Evolutionary conservation across 2,888 invertebrate genomes (phyloP).

Genomic region (Lacanobia wlatinum): DNA sequence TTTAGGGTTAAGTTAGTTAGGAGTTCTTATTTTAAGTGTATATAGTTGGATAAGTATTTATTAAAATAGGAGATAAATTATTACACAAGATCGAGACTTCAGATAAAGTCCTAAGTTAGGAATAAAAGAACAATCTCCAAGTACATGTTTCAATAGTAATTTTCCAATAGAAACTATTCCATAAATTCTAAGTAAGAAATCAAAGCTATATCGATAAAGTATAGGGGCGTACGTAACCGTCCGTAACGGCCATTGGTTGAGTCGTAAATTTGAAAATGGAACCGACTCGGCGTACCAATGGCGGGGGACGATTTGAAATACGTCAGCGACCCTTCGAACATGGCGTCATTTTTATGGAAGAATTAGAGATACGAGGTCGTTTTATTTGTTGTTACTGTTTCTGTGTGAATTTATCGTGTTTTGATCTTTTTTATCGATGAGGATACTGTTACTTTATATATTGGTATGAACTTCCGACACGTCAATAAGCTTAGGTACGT

Average conservation of each 20-base stretch:
- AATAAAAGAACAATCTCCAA: not conserved
- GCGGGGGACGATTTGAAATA: conserved; percentile 62
- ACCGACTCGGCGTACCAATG: conserved; percentile 69
- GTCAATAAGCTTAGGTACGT: not conserved
- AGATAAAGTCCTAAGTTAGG: not conserved
- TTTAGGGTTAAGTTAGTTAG: too few relatives aligned
- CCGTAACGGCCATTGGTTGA: conserved; percentile 69
- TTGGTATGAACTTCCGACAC: not conserved
- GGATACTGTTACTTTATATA: not conserved
- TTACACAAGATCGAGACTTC: not conserved
- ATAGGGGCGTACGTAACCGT: conserved; percentile 60
- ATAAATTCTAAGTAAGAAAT: conserved; percentile 61
- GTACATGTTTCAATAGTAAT: conserved; percentile 29
- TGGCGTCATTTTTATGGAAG: conserved; percentile 58
- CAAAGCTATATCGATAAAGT: conserved; percentile 67
- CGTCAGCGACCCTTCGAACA: conserved; percentile 48
- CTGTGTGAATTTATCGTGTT: conserved; percentile 36
- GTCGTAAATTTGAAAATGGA: conserved; percentile 80
- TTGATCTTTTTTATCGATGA: conserved; percentile 2
- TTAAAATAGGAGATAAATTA: not conserved
- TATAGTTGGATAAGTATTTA: too few relatives aligned
- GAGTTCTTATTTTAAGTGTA: too few relatives aligned
- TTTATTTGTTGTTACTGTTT: conserved; percentile 36
- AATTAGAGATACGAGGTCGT: conserved; percentile 39
- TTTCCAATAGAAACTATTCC: conserved; percentile 46